phyloP scores from a whole-genome alignment of 2,888 invertebrate genomes.

The Heliconius erato region DNA sequence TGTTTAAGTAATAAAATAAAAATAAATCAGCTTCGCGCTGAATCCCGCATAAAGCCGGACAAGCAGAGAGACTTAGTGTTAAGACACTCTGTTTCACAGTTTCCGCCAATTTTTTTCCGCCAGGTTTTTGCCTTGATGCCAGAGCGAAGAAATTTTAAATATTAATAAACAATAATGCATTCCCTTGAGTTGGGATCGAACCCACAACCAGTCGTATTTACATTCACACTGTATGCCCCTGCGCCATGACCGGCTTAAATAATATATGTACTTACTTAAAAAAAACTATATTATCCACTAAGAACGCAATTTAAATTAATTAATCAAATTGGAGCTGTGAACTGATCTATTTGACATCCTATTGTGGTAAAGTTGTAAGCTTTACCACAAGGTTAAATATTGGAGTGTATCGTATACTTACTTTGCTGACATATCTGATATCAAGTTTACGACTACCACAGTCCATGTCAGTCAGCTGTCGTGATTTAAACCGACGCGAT shows the following conservation, averaged over 20 bases:
- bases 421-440: slow-evolving; percentile 44
- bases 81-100: too few species aligned
- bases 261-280: not conserved
- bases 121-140: too few species aligned
- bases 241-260: too few species aligned
- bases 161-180: too few species aligned
- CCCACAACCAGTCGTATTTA: too few species aligned
- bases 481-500: slow-evolving; percentile 65
- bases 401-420: slow-evolving; percentile 37
- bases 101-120: too few species aligned
- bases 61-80: too few species aligned
- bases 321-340: not conserved
- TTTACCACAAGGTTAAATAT: slow-evolving; percentile 38
- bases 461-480: slow-evolving; percentile 73
- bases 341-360: slow-evolving; percentile 12
- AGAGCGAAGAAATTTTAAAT: too few species aligned
- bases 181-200: too few species aligned
- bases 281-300: not conserved
- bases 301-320: not conserved
- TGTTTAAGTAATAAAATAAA: not conserved
- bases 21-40: too few species aligned
- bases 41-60: too few species aligned
- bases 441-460: slow-evolving; percentile 50
- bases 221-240: too few species aligned
- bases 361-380: slow-evolving; percentile 16